These are phyloP conservation scores for Gortyna flavago DNA, from an alignment of 2,888 invertebrate species.

Conservation along the genomic window DNA sequence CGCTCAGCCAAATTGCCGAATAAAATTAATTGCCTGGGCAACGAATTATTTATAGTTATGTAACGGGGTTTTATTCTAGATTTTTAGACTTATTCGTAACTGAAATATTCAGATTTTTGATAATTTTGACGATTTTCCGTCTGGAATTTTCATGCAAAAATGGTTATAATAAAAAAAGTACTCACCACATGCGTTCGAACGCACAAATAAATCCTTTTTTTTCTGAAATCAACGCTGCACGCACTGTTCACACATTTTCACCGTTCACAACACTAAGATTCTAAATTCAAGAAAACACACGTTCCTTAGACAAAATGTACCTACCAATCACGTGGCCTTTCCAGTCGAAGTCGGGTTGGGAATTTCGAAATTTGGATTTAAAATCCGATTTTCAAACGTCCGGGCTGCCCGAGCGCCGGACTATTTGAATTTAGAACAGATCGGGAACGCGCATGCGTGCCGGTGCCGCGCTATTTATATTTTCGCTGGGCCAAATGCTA, in stretches of 20 bases:
- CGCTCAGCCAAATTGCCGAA: constrained; percentile 69
- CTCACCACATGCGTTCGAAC: constrained; percentile 76
- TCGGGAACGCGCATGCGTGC: constrained; percentile 75
- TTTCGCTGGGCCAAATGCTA: constrained; percentile 79
- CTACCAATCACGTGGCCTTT: constrained; percentile 79
- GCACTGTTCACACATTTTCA: constrained; percentile 87
- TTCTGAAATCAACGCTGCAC: constrained; percentile 77
- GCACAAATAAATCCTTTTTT: constrained; percentile 74
- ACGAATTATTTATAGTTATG: constrained; percentile 66
- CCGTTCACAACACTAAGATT: constrained; percentile 72
- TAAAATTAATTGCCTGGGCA: constrained; percentile 68
- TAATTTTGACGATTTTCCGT: background rate
- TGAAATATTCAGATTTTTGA: background rate
- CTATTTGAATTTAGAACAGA: constrained; percentile 83
- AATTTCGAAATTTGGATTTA: constrained; percentile 70
- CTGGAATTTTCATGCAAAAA: constrained; percentile 1
- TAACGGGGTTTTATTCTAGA: constrained; percentile 53
- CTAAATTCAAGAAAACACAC: constrained; percentile 66
- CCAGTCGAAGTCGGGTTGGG: constrained; percentile 82
- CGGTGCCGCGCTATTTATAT: constrained; percentile 81
- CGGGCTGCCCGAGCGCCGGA: constrained; percentile 84
- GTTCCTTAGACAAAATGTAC: constrained; percentile 52
- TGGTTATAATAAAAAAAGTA: constrained; percentile 56
- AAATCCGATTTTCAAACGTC: constrained; percentile 77
- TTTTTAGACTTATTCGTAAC: constrained; percentile 8